Conservation (phyloP, 2,113 vertebrate genomes). For the Aegithalos caudatus region DNA sequence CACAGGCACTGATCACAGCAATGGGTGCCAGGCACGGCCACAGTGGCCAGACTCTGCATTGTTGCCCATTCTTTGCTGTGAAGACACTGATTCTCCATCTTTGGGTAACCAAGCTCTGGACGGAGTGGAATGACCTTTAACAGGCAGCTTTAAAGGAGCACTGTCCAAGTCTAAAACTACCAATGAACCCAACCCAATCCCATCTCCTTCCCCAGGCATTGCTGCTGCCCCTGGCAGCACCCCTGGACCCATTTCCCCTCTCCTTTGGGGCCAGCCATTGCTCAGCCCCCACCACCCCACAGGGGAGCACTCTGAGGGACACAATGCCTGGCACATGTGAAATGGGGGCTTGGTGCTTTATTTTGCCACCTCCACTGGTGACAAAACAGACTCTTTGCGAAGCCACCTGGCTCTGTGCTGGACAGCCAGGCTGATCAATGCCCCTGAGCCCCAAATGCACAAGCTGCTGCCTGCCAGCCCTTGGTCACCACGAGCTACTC, state of each 20-base stretch:
- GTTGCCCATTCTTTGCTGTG: background rate
- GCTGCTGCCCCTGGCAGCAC: background rate
- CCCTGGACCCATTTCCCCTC: background rate
- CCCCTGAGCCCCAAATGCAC: too few species aligned
- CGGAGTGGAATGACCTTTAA: background rate
- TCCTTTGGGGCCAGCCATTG: background rate
- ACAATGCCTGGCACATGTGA: background rate
- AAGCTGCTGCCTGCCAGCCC: background rate
- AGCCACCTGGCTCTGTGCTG: background rate
- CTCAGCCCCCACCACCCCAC: background rate
- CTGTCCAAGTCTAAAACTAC: background rate
- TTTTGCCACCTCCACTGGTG: background rate
- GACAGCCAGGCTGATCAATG: background rate
- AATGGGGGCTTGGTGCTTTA: background rate
- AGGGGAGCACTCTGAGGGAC: background rate
- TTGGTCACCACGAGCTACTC: fast-evolving
- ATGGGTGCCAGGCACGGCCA: fast-evolving
- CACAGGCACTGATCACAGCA: background rate
- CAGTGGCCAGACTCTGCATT: fast-evolving
- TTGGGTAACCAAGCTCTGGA: background rate
- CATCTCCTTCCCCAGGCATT: background rate
- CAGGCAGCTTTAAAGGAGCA: background rate
- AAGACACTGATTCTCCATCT: fast-evolving
- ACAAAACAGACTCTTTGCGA: background rate
- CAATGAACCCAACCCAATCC: too few species aligned